Evolutionary conservation across 2,113 vertebrate genomes (phyloP).

Genomic region (Gobius niger): DNA sequence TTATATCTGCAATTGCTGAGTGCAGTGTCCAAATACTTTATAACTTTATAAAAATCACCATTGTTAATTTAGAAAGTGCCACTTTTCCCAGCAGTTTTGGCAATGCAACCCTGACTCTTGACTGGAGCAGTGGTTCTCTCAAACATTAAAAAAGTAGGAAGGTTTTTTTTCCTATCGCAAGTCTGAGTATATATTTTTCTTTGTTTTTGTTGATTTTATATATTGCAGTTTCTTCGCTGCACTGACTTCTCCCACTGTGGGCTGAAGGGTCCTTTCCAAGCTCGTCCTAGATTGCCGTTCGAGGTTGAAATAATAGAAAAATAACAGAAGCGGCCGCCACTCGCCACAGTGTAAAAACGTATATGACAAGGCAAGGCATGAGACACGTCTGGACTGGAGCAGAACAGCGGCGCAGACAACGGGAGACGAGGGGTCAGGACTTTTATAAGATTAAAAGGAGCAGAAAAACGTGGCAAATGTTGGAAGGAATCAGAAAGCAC

Average conservation of each 20-base stretch:
- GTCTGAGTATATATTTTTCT: neutral
- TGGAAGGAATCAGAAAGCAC: conserved; percentile 26
- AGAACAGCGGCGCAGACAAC: conserved; percentile 7
- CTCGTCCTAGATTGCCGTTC: neutral
- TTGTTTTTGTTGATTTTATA: neutral
- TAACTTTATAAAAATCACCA: too few relatives aligned
- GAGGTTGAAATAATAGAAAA: neutral
- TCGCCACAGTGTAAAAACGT: neutral
- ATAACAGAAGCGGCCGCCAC: neutral
- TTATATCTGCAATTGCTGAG: too few relatives aligned
- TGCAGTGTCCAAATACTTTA: too few relatives aligned
- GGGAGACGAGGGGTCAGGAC: conserved; percentile 42
- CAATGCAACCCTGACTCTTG: too few relatives aligned
- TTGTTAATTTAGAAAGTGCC: too few relatives aligned
- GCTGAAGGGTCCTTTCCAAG: neutral
- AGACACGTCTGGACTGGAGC: conserved; percentile 17
- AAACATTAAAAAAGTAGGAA: too few relatives aligned
- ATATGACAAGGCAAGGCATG: conserved; percentile 8
- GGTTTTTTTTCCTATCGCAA: too few relatives aligned
- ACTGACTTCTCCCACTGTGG: neutral
- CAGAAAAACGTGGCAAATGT: conserved; percentile 19
- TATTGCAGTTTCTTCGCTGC: neutral
- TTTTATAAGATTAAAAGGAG: conserved; percentile 39
- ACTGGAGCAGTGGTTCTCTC: neutral
- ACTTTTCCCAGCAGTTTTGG: too few relatives aligned